Evolutionary conservation across 1,140 invertebrate species (phyloP), one percentile per base, ranked within the genome.

Genomic region (Arion vulgaris): DNA sequence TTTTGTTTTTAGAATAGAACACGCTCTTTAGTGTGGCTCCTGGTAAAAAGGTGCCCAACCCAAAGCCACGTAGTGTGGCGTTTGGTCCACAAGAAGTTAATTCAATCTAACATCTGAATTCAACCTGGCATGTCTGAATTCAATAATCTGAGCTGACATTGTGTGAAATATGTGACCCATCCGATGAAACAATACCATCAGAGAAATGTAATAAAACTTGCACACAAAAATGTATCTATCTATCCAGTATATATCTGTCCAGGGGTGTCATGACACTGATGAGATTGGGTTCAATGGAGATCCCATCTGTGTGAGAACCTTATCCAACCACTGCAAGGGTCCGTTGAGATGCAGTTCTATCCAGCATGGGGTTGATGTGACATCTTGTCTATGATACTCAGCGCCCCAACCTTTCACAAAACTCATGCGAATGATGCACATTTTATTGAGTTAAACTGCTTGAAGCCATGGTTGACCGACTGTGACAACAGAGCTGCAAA

Each of bases 381-480:
- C 93, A 80, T 93, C 93, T 85, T 93, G 93, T 19, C 93, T 89
- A 74, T 93, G 93, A 84, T 94, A 94, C 77, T 94, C 93, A 0
- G 93, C 91, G 39, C 93, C 93, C 93, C 93, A 94, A 17, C 93
- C 92, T 81, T 94, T 94, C 36, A 93, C 93, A 86, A 94, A 94
- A 69, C 93, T 93, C 91, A 94, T 92, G 39, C 98, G 94, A 87
- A 99, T 99, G 34, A 97, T 98, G 90, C 98, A 99, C 97, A 99
- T 99, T 94, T 98, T 98, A 0, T 97, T 98, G 62, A 99, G 93
- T 93, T 99, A 99, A 11, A 99, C 97, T 49, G 97, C 97, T 92
- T 98, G 97, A 90, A 92, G 36, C 92, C 92, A 84, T 92, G 92
- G 86, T 92, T 92, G 0, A 98, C 98, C 85, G 96, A 97, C 92